phyloP scores from a whole-genome alignment of 2,888 invertebrate species.

The Hypomecis atomaria region DNA sequence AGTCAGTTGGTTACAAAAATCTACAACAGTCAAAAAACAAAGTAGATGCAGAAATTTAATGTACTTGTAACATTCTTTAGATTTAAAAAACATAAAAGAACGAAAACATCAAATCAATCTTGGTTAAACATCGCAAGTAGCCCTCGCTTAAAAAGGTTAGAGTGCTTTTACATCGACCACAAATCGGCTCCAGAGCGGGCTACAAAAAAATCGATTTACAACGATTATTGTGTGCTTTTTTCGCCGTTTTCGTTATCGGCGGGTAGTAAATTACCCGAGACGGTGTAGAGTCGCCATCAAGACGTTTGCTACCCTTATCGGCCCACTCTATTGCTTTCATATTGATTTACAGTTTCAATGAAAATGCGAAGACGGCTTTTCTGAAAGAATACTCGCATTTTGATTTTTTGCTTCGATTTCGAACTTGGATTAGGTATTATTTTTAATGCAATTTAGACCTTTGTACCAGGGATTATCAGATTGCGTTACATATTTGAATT shows the following conservation, averaged over 20 bases:
- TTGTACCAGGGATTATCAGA: too few relatives aligned
- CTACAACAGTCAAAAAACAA: too few relatives aligned
- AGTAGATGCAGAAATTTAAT: too few relatives aligned
- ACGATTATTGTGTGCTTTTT: slow-evolving; percentile 46
- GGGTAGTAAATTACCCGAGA: slow-evolving; percentile 48
- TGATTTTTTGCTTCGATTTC: neutral
- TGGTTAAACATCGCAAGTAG: neutral
- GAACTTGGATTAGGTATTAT: too few relatives aligned
- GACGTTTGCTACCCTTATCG: slow-evolving; percentile 48
- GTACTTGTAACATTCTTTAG: too few relatives aligned
- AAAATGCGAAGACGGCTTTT: slow-evolving; percentile 23
- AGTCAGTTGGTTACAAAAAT: too few relatives aligned
- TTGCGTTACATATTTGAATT: too few relatives aligned
- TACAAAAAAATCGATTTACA: slow-evolving; percentile 45
- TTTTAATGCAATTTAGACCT: too few relatives aligned
- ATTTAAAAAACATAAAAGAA: neutral
- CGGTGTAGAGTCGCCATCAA: slow-evolving; percentile 46
- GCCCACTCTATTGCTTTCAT: slow-evolving; percentile 42
- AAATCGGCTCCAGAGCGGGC: slow-evolving; percentile 21
- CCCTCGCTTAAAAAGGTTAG: slow-evolving; percentile 11
- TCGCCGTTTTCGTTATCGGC: slow-evolving; percentile 46
- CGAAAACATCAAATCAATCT: slow-evolving; percentile 16
- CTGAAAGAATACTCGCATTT: neutral
- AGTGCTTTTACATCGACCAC: slow-evolving; percentile 13
- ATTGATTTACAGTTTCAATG: slow-evolving; percentile 46